Evolutionary conservation across 1,140 invertebrate species (phyloP).

Genomic region (Drosophila subpulchrella): DNA sequence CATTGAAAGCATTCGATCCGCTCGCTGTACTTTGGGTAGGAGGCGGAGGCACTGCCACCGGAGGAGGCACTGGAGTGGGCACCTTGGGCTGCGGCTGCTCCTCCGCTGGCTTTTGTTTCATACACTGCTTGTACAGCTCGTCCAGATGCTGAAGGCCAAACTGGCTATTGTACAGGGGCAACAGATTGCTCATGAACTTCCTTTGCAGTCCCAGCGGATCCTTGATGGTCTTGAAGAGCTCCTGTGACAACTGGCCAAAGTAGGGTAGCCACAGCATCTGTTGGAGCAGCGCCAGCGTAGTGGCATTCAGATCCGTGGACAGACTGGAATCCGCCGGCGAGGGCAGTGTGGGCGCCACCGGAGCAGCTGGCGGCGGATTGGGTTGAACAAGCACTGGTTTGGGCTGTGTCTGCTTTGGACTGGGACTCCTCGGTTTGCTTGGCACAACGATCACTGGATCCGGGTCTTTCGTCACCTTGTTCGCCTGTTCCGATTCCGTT

Average conservation of each 20-base stretch:
- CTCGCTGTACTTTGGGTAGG: conserved; percentile 15
- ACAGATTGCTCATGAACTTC: conserved; percentile 67
- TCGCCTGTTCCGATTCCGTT: conserved; percentile 85
- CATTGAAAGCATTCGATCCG: conserved; percentile 31
- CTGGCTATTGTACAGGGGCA: conserved; percentile 69
- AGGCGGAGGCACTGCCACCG: conserved; percentile 4
- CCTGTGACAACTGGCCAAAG: conserved; percentile 87
- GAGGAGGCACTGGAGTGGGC: conserved; percentile 13
- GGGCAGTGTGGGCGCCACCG: conserved; percentile 34
- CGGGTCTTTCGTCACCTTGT: conserved; percentile 39
- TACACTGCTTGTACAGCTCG: conserved; percentile 74
- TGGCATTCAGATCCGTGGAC: conserved; percentile 88
- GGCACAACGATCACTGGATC: conserved; percentile 26
- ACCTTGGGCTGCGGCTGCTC: conserved; percentile 34
- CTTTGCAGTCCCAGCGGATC: conserved; percentile 78
- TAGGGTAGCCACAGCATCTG: conserved; percentile 90
- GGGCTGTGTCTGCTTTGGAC: conserved; percentile 40
- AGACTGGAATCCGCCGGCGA: conserved; percentile 84
- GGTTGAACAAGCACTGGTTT: conserved; percentile 25
- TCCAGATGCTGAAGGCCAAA: conserved; percentile 74
- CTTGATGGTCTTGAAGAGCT: conserved; percentile 86
- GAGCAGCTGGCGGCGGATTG: conserved; percentile 19
- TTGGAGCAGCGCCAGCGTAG: conserved; percentile 88
- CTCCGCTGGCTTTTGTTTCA: conserved; percentile 64
- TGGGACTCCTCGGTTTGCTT: conserved; percentile 45